phyloP scores from a whole-genome alignment of 2,888 invertebrate genomes.

The Ceriagrion tenellum region DNA sequence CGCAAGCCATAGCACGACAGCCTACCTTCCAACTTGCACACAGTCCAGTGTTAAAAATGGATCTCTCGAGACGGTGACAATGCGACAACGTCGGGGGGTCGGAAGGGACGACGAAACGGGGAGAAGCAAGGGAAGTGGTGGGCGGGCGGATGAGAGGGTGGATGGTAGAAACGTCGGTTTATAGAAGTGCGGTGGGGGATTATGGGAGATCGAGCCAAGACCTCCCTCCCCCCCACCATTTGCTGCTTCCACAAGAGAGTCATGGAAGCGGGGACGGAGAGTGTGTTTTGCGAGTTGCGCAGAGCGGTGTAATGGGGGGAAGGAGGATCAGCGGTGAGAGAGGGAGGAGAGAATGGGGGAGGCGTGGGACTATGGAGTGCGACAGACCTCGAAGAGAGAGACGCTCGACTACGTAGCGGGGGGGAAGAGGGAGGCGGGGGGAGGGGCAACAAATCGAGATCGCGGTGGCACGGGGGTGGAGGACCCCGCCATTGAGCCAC shows the following conservation, averaged over 20 bases:
- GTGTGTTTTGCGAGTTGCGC: conserved; percentile 18
- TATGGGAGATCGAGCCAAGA: neutral
- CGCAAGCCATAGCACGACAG: neutral
- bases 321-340: neutral
- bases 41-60: neutral
- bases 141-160: neutral
- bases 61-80: neutral
- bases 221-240: neutral
- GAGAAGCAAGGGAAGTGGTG: neutral
- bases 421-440: too few relatives aligned
- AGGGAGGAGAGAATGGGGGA: neutral
- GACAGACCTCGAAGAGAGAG: neutral
- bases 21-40: neutral
- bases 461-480: neutral
- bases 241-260: neutral
- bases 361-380: neutral
- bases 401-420: neutral
- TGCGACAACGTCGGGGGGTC: conserved; percentile 2
- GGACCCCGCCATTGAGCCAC: neutral
- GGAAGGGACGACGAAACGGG: neutral
- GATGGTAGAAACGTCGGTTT: neutral
- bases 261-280: neutral
- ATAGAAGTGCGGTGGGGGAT: conserved; percentile 25
- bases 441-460: neutral
- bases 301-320: neutral